Base-by-base conservation (phyloP, 2,888 invertebrate genomes). In the Acronicta leporina region DNA sequence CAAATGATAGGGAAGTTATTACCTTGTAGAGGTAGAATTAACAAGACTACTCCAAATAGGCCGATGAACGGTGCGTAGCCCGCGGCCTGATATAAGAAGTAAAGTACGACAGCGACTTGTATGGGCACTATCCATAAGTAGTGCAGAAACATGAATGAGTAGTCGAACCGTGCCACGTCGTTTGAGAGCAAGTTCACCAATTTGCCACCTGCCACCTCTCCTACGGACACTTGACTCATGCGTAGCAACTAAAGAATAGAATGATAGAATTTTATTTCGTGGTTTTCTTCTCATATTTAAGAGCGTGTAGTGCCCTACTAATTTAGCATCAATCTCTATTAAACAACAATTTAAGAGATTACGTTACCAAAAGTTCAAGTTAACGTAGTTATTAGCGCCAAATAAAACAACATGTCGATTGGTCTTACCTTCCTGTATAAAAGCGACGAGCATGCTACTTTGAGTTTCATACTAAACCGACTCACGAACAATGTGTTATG, bases 161-260 rank as follows among this genome's bases (percentile, higher is more conserved):
- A 94, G 84, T 98, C 98, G 83, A 98, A 97, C 77, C 97, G 95
- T 53, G 96, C 96, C 10, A 98, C 96, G 85, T 98, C 98, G 75
- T 98, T 98, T 0, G 98, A 97, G 80, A 98, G 87, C 53, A 98
- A 89, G 87, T 98, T 98, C 25, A 98, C 96, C 68, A 98, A 94
- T 86, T 97, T 97, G 0, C 98, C 98, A 74, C 97, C 91, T 79
- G 95, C 80, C 87, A 96, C 95, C 60, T 95, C 96, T 0, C 96
- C 96, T 20, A 98, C 81, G 0, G 97, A 96, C 4, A 95, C 95
- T 84, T 97, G 96, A 80, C 96, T 97, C 66, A 98, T 92, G 40
- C 96, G 95, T 45, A 98, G 89, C 0, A 97, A 92, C 97, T 97
- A 63, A 13, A 83, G 86, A 85, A 76, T 59, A 49, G 11, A 38